These are phyloP conservation scores for Athripsodes cinereus DNA, from an alignment of 2,888 invertebrate species.

Conservation along the genomic window DNA sequence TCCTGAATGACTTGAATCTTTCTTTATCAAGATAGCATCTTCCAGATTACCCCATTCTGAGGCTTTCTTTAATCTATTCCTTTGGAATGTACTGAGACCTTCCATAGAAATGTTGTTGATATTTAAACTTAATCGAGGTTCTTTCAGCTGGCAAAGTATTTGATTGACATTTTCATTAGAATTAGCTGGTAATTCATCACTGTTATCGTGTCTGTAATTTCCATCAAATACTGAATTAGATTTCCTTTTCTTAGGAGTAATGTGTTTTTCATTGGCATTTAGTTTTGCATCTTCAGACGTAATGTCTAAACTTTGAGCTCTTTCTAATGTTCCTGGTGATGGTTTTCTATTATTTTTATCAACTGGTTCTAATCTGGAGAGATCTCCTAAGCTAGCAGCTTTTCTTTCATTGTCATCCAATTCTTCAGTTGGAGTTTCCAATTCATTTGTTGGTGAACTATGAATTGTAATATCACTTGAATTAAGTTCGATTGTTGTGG, in stretches of 20 bases:
- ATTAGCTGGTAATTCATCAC: slow-evolving; percentile 43
- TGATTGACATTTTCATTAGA: slow-evolving; percentile 37
- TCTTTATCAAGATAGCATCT: slow-evolving; percentile 62
- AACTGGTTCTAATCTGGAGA: slow-evolving; percentile 59
- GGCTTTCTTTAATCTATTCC: slow-evolving; percentile 63
- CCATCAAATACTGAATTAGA: slow-evolving; percentile 52
- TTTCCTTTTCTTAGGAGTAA: slow-evolving; percentile 60
- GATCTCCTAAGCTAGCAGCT: slow-evolving; percentile 73
- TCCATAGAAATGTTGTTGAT: slow-evolving; percentile 53
- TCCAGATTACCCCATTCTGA: slow-evolving; percentile 72
- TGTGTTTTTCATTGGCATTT: slow-evolving; percentile 36
- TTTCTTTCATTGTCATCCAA: slow-evolving; percentile 60
- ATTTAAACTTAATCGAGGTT: slow-evolving; percentile 51
- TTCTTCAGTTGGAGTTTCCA: slow-evolving; percentile 48
- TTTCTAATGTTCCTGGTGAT: slow-evolving; percentile 58
- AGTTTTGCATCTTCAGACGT: slow-evolving; percentile 50
- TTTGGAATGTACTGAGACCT: slow-evolving; percentile 61
- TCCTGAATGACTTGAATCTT: slow-evolving; percentile 43
- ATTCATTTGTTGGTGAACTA: slow-evolving; percentile 56
- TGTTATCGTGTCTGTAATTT: slow-evolving; percentile 42
- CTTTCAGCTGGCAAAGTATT: slow-evolving; percentile 47
- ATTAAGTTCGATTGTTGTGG: slow-evolving; percentile 67
- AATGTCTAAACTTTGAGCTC: slow-evolving; percentile 76
- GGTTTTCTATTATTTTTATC: slow-evolving; percentile 40
- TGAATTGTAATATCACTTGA: slow-evolving; percentile 70